Evolutionary conservation across 2,888 invertebrate genomes (phyloP).

Genomic region (Tipula vernalis): DNA sequence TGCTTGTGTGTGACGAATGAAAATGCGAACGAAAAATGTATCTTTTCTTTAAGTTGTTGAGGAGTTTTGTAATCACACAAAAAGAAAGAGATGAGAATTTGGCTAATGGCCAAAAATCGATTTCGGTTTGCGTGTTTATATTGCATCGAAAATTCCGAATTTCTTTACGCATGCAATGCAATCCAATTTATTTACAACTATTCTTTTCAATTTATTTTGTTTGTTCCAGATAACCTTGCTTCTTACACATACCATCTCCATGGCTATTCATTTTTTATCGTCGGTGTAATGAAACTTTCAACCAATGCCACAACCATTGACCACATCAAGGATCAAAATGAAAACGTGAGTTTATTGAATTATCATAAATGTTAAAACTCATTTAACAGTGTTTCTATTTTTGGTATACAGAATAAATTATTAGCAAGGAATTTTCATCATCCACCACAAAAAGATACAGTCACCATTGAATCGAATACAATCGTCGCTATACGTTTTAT

Average conservation of each 20-base stretch:
- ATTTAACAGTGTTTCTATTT: no score
- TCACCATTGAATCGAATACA: conserved; percentile 57
- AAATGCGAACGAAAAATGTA: no score
- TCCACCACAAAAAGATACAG: conserved; percentile 59
- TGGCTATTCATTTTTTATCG: conserved; percentile 58
- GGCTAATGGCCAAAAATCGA: no score
- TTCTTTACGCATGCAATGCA: no score
- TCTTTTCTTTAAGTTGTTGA: no score
- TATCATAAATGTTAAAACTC: no score
- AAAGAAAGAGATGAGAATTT: no score
- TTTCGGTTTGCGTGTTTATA: no score
- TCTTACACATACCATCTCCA: conserved; percentile 64
- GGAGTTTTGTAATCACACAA: no score
- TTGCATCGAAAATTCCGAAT: no score
- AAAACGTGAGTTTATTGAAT: conserved; percentile 29
- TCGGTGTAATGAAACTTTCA: conserved; percentile 44
- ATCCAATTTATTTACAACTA: no score
- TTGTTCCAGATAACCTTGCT: conserved; percentile 44
- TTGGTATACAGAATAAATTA: conserved; percentile 24
- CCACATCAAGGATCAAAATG: conserved; percentile 10
- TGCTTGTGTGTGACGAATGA: no score
- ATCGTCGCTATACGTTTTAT: conserved; percentile 57
- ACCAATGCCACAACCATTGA: background rate
- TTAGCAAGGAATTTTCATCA: conserved; percentile 44
- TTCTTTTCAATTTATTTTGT: conserved; percentile 12